Percentiles rank a stretch among this genome's conserved stretches.
phyloP scores from a whole-genome alignment of 2,113 vertebrate species.

The Micronycteris hirsuta region DNA sequence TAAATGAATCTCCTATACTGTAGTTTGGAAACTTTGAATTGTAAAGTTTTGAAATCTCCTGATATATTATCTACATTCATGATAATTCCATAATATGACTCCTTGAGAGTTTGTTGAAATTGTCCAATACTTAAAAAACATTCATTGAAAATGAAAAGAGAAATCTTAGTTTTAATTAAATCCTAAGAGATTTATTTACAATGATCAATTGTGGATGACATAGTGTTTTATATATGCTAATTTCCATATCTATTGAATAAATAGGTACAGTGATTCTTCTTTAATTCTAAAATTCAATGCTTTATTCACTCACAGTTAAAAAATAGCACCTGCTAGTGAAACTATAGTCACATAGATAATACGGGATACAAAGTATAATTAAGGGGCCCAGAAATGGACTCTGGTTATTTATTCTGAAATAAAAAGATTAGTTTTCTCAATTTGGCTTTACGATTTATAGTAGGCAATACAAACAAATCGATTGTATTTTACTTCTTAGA shows the following conservation, averaged over 20 bases:
- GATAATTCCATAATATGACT: not conserved
- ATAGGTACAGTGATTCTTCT: not conserved
- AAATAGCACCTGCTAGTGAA: not conserved
- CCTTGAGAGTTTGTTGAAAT: not conserved
- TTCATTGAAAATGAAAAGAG: not conserved
- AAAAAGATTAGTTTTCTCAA: not conserved
- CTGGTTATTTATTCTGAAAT: not conserved
- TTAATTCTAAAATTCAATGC: not conserved
- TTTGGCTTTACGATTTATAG: not conserved
- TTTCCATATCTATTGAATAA: not conserved
- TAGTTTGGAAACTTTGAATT: not conserved
- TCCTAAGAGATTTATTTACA: not conserved
- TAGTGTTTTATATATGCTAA: not conserved
- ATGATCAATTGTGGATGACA: not conserved
- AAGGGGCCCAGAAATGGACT: not conserved
- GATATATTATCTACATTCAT: not conserved
- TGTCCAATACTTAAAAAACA: not conserved
- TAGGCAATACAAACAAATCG: not conserved
- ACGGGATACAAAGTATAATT: not conserved
- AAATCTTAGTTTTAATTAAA: not conserved
- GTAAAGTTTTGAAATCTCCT: not conserved
- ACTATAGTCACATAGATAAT: not conserved
- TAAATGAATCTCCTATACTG: not conserved
- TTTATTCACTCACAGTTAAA: slow-evolving; percentile 13
- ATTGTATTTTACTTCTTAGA: not conserved